phyloP scores from a whole-genome alignment of 1,140 invertebrate species.

The Bursaphelenchus mucronatus region DNA sequence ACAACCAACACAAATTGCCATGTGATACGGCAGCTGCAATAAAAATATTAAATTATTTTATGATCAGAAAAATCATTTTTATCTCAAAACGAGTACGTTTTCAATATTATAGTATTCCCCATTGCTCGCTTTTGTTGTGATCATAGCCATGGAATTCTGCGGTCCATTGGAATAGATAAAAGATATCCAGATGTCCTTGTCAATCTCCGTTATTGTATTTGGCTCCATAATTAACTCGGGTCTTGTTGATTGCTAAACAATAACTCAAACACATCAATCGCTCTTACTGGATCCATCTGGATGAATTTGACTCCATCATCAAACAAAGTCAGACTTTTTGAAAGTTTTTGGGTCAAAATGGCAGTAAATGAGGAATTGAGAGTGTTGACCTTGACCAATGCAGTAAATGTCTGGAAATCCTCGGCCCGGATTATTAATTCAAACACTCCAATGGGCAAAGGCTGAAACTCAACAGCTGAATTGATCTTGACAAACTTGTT shows the following conservation, averaged over 20 bases:
- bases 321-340: neutral
- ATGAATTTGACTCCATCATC: conserved; percentile 1
- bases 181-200: neutral
- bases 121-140: neutral
- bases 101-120: neutral
- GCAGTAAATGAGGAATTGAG: neutral
- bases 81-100: neutral
- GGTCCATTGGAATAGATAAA: conserved; percentile 9
- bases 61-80: neutral
- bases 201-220: neutral
- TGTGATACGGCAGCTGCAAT: conserved; percentile 10
- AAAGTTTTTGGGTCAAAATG: neutral
- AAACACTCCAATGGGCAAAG: no score
- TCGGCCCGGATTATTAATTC: no score
- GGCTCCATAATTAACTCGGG: conserved; percentile 5
- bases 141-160: conserved; percentile 16
- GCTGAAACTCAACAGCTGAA: no score
- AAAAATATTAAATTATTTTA: neutral
- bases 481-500: no score
- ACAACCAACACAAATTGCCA: conserved; percentile 4
- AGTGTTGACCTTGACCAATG: no score
- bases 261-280: neutral
- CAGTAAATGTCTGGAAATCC: no score
- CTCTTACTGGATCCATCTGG: neutral
- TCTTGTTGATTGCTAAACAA: neutral